Evolutionary conservation across 2,888 invertebrate genomes (phyloP).

Genomic region (Linyphia triangularis): DNA sequence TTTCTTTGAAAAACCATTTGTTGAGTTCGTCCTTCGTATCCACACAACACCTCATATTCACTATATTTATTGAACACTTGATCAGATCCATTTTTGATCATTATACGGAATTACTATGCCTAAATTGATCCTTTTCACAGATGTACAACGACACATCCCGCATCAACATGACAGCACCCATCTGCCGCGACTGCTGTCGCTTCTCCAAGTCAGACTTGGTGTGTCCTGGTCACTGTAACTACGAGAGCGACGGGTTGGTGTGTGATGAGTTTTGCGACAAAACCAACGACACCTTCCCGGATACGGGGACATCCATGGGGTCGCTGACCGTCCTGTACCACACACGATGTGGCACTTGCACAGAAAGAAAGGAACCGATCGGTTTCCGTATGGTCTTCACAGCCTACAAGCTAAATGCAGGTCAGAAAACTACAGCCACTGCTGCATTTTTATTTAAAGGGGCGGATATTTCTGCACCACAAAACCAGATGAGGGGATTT

Average conservation of each 20-base stretch:
- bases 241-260: constrained; percentile 58
- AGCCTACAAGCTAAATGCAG: constrained; percentile 57
- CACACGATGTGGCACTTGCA: constrained; percentile 62
- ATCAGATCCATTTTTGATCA: too few relatives aligned
- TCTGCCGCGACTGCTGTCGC: constrained; percentile 65
- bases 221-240: constrained; percentile 44
- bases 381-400: constrained; percentile 74
- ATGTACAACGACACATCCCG: constrained; percentile 60
- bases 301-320: constrained; percentile 4
- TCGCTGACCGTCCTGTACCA: constrained; percentile 58
- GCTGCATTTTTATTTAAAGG: too few relatives aligned
- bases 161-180: constrained; percentile 26
- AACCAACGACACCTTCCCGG: constrained; percentile 15
- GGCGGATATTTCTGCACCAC: too few relatives aligned
- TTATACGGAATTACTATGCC: too few relatives aligned
- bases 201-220: constrained; percentile 4
- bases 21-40: too few relatives aligned
- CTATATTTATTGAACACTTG: too few relatives aligned
- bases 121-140: constrained; percentile 5
- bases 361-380: constrained; percentile 41
- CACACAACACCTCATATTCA: too few relatives aligned
- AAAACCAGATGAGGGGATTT: too few relatives aligned
- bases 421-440: constrained; percentile 9
- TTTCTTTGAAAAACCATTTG: too few relatives aligned
- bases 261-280: constrained; percentile 66